phyloP scores from a whole-genome alignment of 2,113 vertebrate species.

The Hydrolagus affinis region DNA sequence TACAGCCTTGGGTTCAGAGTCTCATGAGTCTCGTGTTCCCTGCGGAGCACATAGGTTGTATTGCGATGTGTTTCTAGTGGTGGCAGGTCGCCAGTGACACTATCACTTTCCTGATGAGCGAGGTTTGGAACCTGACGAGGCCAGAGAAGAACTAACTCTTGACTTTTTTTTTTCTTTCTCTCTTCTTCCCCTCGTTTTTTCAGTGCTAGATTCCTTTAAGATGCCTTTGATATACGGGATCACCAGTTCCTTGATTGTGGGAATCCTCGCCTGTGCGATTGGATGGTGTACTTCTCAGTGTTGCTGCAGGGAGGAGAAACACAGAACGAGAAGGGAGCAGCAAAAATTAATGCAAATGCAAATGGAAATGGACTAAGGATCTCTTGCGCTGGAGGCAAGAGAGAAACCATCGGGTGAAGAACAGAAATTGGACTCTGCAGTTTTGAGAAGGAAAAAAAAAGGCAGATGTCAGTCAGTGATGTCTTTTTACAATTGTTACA shows the following conservation, averaged over 20 bases:
- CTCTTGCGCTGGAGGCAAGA: neutral
- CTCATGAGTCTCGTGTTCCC: no score
- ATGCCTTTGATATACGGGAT: slow-evolving; percentile 81
- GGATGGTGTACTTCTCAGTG: slow-evolving; percentile 80
- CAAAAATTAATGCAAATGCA: slow-evolving; percentile 85
- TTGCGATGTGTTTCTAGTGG: no score
- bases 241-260: slow-evolving; percentile 65
- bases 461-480: neutral
- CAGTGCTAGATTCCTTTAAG: slow-evolving; percentile 87
- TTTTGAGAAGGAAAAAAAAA: neutral
- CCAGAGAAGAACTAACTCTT: neutral
- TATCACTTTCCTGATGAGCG: no score
- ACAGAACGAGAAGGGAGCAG: slow-evolving; percentile 64
- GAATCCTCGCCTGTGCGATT: slow-evolving; percentile 82
- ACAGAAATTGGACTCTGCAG: neutral
- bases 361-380: slow-evolving; percentile 84
- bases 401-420: neutral
- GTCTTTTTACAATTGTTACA: neutral
- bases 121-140: neutral
- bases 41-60: no score
- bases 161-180: neutral
- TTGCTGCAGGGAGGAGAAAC: slow-evolving; percentile 75
- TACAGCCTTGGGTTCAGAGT: no score
- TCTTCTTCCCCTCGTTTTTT: slow-evolving; percentile 32
- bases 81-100: no score